Percentiles rank a stretch among this genome's conserved stretches.
Conservation (phyloP, 1,140 invertebrate species). For the Eupristina koningsbergeri region DNA sequence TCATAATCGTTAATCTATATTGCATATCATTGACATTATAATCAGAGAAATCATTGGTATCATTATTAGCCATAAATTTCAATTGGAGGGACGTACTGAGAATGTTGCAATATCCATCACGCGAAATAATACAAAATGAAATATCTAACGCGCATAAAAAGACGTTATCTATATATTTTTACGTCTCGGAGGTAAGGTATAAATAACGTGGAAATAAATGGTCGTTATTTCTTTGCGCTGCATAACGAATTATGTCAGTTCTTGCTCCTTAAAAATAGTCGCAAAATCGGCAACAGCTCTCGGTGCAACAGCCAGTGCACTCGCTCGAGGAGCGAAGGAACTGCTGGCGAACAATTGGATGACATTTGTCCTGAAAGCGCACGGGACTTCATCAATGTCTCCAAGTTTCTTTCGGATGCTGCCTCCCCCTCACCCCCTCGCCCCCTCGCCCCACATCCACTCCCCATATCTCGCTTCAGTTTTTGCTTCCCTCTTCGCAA, state of each 20-base stretch:
- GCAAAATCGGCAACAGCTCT: neutral
- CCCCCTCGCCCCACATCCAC: constrained; percentile 56
- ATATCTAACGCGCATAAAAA: too few species aligned
- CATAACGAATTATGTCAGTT: neutral
- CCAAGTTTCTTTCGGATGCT: constrained; percentile 66
- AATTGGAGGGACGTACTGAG: too few species aligned
- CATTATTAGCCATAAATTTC: too few species aligned
- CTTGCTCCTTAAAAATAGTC: neutral
- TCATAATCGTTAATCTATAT: too few species aligned
- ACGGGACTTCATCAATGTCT: constrained; percentile 68
- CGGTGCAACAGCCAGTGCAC: neutral
- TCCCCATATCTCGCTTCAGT: constrained; percentile 68
- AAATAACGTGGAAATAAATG: neutral
- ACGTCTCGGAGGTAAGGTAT: too few species aligned
- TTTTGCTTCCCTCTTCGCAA: constrained; percentile 60
- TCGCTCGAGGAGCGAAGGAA: constrained; percentile 36
- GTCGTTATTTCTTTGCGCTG: neutral
- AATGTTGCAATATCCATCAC: too few species aligned
- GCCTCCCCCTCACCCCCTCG: constrained; percentile 59
- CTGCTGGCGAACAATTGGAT: constrained; percentile 55
- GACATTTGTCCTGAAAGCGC: constrained; percentile 65
- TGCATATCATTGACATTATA: too few species aligned
- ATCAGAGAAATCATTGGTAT: too few species aligned
- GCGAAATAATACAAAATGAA: too few species aligned
- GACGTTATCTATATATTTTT: too few species aligned